Evolutionary conservation across 2,113 vertebrate species (phyloP).

Genomic region (Mirounga angustirostris): DNA sequence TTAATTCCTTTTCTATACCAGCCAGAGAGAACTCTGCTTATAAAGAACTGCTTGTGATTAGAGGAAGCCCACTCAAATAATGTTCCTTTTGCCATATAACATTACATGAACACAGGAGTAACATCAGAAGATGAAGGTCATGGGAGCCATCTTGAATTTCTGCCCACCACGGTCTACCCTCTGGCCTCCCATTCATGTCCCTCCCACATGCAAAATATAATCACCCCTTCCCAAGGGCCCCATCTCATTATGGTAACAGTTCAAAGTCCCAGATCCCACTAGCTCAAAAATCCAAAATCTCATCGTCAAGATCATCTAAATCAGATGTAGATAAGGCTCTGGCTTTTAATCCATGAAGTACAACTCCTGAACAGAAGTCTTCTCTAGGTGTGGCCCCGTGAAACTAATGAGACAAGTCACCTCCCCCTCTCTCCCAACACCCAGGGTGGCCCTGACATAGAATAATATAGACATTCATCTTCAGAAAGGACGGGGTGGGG

Average conservation of each 20-base stretch:
- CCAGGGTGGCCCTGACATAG: background rate
- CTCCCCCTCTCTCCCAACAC: background rate
- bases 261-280: conserved; percentile 16
- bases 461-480: background rate
- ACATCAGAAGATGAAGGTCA: background rate
- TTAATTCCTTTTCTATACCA: background rate
- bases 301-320: conserved; percentile 13
- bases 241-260: background rate
- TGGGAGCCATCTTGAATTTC: background rate
- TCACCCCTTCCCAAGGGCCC: background rate
- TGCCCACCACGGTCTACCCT: background rate
- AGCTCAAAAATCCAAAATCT: conserved; percentile 5
- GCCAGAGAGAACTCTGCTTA: background rate
- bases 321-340: conserved; percentile 9
- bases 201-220: background rate
- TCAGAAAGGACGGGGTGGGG: background rate
- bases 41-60: background rate
- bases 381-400: background rate
- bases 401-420: background rate
- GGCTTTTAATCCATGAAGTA: background rate
- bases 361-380: background rate
- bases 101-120: background rate
- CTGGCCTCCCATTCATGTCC: background rate
- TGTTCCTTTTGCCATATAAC: background rate
- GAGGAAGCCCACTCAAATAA: background rate